These are phyloP conservation scores for Axinella damicornis DNA, from an alignment of 37 sponge, comb jelly and placozoan genomes.

Conservation along the genomic window DNA sequence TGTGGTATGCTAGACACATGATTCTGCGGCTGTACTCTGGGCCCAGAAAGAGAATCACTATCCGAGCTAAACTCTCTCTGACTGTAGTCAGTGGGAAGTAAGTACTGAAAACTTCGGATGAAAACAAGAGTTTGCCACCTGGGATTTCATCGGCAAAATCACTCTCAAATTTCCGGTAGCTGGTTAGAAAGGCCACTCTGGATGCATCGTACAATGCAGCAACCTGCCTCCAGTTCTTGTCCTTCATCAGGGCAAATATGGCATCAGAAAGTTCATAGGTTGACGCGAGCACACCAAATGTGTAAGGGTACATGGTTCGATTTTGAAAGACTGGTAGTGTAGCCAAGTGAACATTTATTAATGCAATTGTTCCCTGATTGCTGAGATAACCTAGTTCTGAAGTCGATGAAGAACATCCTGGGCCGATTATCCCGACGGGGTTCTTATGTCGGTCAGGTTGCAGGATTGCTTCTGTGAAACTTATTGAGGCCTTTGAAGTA, in stretches of 20 bases:
- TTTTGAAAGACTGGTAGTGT: background rate
- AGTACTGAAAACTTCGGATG: background rate
- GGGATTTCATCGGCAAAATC: background rate
- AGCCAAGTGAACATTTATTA: slow-evolving; percentile 24
- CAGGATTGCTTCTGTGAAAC: background rate
- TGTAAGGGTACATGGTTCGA: background rate
- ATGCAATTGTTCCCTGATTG: background rate
- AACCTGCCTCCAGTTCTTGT: background rate
- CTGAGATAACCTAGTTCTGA: background rate
- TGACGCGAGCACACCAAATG: slow-evolving; percentile 5
- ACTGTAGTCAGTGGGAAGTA: background rate
- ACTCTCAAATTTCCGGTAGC: background rate
- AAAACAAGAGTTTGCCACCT: background rate
- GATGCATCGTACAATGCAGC: background rate
- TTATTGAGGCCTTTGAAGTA: background rate
- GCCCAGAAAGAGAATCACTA: background rate
- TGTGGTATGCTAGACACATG: background rate
- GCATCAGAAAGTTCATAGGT: background rate
- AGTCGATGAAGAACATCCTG: slow-evolving; percentile 18
- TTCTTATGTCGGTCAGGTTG: background rate
- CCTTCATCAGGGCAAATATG: background rate
- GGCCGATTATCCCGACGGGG: slow-evolving; percentile 22
- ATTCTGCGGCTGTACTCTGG: background rate
- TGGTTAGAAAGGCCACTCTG: background rate
- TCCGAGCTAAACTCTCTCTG: background rate